A percentile compares a stretch with the other conserved stretches of the same genome.
phyloP scores from a whole-genome alignment of 2,888 invertebrate species.

The Latrodectus hesperus region DNA sequence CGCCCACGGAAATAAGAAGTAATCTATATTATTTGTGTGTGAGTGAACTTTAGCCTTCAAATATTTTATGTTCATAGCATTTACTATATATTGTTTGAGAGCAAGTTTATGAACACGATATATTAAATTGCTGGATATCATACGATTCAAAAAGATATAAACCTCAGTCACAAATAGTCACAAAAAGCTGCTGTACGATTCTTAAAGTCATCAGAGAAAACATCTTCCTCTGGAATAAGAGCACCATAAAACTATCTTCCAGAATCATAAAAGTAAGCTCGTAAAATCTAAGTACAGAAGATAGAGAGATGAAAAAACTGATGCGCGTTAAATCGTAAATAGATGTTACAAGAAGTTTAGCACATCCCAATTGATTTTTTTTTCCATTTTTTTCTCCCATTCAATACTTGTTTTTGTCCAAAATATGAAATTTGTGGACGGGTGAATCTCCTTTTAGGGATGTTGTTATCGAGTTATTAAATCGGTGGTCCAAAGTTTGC shows the following conservation, averaged over 20 bases:
- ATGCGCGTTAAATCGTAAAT: conserved; percentile 35
- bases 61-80: too few species aligned
- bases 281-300: conserved; percentile 22
- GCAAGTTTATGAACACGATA: conserved; percentile 27
- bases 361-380: conserved; percentile 23
- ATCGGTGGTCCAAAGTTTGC: neutral
- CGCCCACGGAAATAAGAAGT: too few species aligned
- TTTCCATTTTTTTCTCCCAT: neutral
- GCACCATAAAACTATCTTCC: conserved; percentile 47
- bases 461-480: neutral
- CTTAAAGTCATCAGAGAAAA: conserved; percentile 17
- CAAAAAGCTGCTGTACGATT: conserved; percentile 16
- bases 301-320: conserved; percentile 14
- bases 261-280: conserved; percentile 36
- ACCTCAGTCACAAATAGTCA: conserved; percentile 13
- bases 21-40: too few species aligned
- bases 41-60: too few species aligned
- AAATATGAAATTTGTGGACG: neutral
- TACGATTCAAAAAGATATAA: conserved; percentile 22
- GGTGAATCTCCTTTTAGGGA: neutral
- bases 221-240: conserved; percentile 21
- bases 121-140: conserved; percentile 22
- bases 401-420: too few species aligned
- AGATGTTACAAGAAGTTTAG: conserved; percentile 54
- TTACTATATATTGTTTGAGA: too few species aligned